Evolutionary conservation across 1,140 invertebrate species (phyloP).

Genomic region (Lanistes nyassanus): DNA sequence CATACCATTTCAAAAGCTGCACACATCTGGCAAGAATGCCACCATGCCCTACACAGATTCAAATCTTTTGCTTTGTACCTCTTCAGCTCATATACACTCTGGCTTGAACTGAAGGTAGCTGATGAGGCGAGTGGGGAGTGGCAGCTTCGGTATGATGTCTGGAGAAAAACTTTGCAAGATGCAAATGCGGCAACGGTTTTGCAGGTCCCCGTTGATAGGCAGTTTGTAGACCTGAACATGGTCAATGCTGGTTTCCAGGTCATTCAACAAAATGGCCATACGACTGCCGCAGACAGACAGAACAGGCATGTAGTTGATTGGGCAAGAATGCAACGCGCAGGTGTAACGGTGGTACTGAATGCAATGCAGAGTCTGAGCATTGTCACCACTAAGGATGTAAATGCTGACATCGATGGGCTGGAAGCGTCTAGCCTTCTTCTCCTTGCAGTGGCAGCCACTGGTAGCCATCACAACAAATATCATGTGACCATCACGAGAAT

Average conservation of each 20-base stretch:
- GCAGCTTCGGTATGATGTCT: conserved; percentile 54
- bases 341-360: conserved; percentile 64
- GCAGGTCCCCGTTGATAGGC: conserved; percentile 54
- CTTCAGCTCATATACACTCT: conserved; percentile 48
- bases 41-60: neutral
- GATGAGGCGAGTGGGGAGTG: conserved; percentile 58
- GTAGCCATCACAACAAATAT: conserved; percentile 63
- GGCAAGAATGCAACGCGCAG: conserved; percentile 62
- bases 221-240: conserved; percentile 65
- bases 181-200: conserved; percentile 60
- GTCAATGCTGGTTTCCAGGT: conserved; percentile 54
- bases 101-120: conserved; percentile 63
- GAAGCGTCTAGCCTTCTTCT: conserved; percentile 56
- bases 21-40: neutral
- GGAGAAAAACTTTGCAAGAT: conserved; percentile 59
- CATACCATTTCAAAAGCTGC: neutral
- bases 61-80: neutral
- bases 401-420: conserved; percentile 60
- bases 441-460: conserved; percentile 59
- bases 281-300: conserved; percentile 63
- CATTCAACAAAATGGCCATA: conserved; percentile 65
- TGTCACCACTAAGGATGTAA: conserved; percentile 63
- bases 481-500: conserved; percentile 61
- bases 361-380: conserved; percentile 61
- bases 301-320: conserved; percentile 63